Conservation (phyloP, 2,797 vertebrate species). For the Darevskia mixta region DNA sequence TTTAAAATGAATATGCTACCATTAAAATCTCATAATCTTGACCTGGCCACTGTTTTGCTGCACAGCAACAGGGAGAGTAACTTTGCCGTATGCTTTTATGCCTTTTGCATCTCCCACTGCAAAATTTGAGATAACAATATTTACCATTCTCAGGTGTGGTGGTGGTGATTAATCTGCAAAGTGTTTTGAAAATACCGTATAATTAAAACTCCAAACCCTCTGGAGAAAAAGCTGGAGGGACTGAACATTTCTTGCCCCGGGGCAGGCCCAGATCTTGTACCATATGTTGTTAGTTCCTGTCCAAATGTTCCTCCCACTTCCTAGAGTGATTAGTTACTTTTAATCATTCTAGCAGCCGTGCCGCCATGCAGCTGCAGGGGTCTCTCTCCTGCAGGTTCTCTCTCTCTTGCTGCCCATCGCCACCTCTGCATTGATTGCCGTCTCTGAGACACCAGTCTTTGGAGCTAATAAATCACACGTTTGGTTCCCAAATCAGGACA, state of each 20-base stretch:
- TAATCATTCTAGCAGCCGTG: not conserved
- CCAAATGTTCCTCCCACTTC: not conserved
- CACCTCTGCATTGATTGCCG: not conserved
- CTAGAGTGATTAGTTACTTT: not conserved
- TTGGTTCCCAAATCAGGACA: constrained; percentile 8
- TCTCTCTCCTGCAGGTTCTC: not conserved
- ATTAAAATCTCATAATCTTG: not conserved
- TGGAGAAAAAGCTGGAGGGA: not conserved
- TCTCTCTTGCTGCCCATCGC: not conserved
- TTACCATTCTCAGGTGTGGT: constrained; percentile 20
- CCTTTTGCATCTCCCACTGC: constrained; percentile 15
- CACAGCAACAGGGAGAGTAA: not conserved
- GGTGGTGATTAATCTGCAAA: constrained; percentile 21
- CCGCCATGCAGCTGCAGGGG: not conserved
- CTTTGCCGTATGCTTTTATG: rapidly evolving
- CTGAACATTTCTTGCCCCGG: not conserved
- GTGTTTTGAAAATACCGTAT: not conserved
- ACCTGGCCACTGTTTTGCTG: not conserved
- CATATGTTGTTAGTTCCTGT: constrained; percentile 4
- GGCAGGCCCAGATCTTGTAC: constrained; percentile 12
- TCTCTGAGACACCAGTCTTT: not conserved
- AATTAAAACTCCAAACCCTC: constrained; percentile 14
- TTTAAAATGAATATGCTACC: not conserved
- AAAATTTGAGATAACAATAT: not conserved
- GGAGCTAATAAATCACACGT: constrained; percentile 12